These are phyloP conservation scores for Hydropotes inermis DNA, from an alignment of 2,113 vertebrate genomes.

Conservation along the genomic window DNA sequence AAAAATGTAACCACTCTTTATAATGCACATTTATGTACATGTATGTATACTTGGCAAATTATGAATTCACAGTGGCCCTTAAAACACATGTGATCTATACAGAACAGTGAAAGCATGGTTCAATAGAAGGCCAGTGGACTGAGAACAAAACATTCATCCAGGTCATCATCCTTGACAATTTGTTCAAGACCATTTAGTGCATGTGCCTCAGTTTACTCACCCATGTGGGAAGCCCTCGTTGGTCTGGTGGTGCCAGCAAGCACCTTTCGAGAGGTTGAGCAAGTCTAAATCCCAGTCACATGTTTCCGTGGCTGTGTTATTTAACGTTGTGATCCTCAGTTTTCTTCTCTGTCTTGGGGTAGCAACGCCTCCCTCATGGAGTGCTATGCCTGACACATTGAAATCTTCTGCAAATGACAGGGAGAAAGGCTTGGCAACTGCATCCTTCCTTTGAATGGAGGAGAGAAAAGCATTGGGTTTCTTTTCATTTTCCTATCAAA, in stretches of 20 bases:
- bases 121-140: not conserved
- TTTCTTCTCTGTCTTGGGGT: not conserved
- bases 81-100: not conserved
- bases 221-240: not conserved
- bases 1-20: not conserved
- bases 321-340: not conserved
- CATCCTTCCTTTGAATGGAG: not conserved
- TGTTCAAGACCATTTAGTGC: not conserved
- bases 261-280: not conserved
- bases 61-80: not conserved
- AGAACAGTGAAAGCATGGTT: not conserved
- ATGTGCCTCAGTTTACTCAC: not conserved
- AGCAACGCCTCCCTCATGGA: not conserved
- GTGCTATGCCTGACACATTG: fast-evolving
- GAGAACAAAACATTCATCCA: not conserved
- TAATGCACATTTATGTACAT: not conserved
- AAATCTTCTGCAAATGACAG: not conserved
- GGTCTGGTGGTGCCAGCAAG: not conserved
- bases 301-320: not conserved
- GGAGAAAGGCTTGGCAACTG: not conserved
- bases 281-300: not conserved
- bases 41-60: not conserved
- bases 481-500: not conserved
- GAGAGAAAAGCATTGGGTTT: not conserved
- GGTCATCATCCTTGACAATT: not conserved